Evolutionary conservation across 1,140 invertebrate genomes (phyloP), one percentile per base, ranked within the genome.

Genomic region (Pseudobourletiella spinata): DNA sequence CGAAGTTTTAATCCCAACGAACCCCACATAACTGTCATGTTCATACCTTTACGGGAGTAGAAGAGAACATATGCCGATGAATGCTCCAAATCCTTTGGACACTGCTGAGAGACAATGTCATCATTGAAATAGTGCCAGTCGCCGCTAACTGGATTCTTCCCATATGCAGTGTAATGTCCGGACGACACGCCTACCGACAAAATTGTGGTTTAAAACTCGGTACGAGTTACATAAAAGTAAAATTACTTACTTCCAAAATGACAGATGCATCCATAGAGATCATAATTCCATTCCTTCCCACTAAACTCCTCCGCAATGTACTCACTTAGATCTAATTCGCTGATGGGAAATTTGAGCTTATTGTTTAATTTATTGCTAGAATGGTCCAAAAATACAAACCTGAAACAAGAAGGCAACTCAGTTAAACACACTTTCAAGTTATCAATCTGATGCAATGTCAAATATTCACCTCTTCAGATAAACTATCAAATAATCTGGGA

Each of bases 61-160:
- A 86, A 86, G 35, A 87, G 75, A 59, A 87, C 82, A 66, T 86
- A 87, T 3, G 82, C 83, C 68, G 83, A 82, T 65, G 79, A 80
- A 71, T 79, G 84, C 58, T 86, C 84, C 56, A 82, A 79, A 16
- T 84, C 80, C 42, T 79, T 77, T 0, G 85, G 84, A 35, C 74
- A 77, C 68, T 81, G 80, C 56, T 77, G 77, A 25, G 77, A 78
- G 4, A 83, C 81, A 6, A 73, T 73, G 61, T 84, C 82, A 70
- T 86, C 85, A 70, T 87, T 86, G 70, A 83, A 86, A 69, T 84
- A 81, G 72, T 83, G 80, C 85, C 85, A 86, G 32, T 78, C 72
- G n/a, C 77, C 75, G 1, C 80, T 79, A 20, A 78, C 69, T 3
- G 83, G 81, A 73, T 86, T 83, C 69, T 81, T 82, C 8, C 82